phyloP scores from a whole-genome alignment of 2,888 invertebrate species.

The Merodon equestris region DNA sequence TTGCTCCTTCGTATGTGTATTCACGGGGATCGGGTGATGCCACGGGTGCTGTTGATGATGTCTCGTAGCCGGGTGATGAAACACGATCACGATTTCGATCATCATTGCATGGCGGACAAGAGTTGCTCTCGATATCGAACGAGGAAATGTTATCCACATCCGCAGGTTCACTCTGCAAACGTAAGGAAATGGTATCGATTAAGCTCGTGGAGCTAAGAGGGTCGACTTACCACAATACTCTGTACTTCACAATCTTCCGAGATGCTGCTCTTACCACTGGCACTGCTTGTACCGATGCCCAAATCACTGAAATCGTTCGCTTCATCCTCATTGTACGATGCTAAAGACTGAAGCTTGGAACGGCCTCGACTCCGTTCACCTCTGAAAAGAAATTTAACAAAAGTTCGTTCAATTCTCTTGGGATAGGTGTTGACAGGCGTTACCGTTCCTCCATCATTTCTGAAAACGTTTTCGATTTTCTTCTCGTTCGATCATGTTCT shows the following conservation, averaged over 20 bases:
- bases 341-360: slow-evolving; percentile 82
- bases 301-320: slow-evolving; percentile 91
- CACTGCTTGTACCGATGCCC: slow-evolving; percentile 86
- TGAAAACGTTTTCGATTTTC: slow-evolving; percentile 94
- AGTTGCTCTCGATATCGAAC: slow-evolving; percentile 72
- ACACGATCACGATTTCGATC: slow-evolving; percentile 75
- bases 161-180: slow-evolving; percentile 83
- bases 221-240: slow-evolving; percentile 81
- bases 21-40: slow-evolving; percentile 85
- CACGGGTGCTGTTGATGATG: slow-evolving; percentile 84
- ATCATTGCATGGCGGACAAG: slow-evolving; percentile 70
- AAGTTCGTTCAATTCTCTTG: not conserved
- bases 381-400: slow-evolving; percentile 60
- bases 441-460: slow-evolving; percentile 95
- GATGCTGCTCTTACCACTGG: slow-evolving; percentile 82
- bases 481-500: slow-evolving; percentile 84
- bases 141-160: slow-evolving; percentile 78
- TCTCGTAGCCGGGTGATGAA: slow-evolving; percentile 82
- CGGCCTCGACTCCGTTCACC: slow-evolving; percentile 80
- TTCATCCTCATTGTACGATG: slow-evolving; percentile 89
- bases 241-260: slow-evolving; percentile 84
- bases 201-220: not conserved
- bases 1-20: slow-evolving; percentile 93
- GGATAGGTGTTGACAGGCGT: not conserved
- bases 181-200: slow-evolving; percentile 44